A percentile compares a stretch with the other conserved stretches of the same genome.
Evolutionary conservation across 1,140 invertebrate species (phyloP).

Genomic region (Sinonovacula constricta): DNA sequence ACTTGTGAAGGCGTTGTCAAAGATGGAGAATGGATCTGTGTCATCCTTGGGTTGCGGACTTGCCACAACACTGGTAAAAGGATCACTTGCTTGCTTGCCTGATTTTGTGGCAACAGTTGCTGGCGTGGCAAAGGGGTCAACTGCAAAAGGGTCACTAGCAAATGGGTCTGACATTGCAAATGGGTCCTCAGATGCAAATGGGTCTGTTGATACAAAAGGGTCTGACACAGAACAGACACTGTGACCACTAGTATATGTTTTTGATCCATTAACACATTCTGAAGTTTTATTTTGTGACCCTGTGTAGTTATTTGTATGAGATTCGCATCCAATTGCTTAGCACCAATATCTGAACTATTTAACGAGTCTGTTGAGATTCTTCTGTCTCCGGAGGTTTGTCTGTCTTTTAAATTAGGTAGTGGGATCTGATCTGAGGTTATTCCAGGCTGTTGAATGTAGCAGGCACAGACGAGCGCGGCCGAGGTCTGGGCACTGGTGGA

Average conservation of each 20-base stretch:
- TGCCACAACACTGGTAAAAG: slow-evolving; percentile 29
- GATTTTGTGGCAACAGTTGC: background rate
- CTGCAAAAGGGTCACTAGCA: slow-evolving; percentile 59
- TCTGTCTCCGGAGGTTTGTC: slow-evolving; percentile 14
- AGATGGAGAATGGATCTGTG: slow-evolving; percentile 60
- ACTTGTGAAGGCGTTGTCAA: slow-evolving; percentile 54
- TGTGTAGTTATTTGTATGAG: slow-evolving; percentile 22
- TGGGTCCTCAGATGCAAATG: slow-evolving; percentile 59
- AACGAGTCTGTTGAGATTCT: background rate
- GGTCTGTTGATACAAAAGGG: slow-evolving; percentile 44
- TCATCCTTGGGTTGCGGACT: slow-evolving; percentile 1
- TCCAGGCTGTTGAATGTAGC: no score
- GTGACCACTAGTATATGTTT: no score
- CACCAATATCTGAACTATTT: no score
- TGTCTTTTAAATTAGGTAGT: no score
- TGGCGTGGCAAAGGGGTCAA: slow-evolving; percentile 32
- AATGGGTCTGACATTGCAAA: slow-evolving; percentile 57
- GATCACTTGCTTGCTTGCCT: slow-evolving; percentile 18
- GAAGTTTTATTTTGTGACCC: background rate
- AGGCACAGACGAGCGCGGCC: slow-evolving; percentile 40
- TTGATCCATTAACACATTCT: no score
- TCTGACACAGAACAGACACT: slow-evolving; percentile 14
- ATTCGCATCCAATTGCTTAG: no score
- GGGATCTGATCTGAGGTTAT: no score
- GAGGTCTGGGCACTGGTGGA: slow-evolving; percentile 43